These are phyloP conservation scores for Coracias cyanogaster DNA, from an alignment of 2,797 vertebrate species.

Conservation along the genomic window DNA sequence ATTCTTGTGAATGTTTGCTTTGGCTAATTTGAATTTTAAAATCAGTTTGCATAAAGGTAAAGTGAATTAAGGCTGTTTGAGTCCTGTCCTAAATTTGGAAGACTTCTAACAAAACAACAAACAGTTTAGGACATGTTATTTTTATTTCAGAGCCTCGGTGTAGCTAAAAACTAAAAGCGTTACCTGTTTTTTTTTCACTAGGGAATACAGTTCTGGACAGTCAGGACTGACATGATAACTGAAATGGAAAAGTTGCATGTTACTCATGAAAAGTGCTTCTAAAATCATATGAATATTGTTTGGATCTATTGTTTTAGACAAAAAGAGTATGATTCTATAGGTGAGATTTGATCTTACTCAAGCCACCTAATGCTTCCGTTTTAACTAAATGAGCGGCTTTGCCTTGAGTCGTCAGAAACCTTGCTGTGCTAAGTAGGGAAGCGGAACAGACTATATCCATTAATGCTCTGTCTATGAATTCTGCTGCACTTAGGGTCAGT, in stretches of 20 bases:
- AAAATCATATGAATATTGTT: background rate
- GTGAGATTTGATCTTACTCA: background rate
- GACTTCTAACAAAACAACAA: background rate
- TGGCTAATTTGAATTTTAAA: background rate
- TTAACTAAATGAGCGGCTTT: background rate
- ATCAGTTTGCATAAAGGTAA: background rate
- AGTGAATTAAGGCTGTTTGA: background rate
- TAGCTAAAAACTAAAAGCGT: background rate
- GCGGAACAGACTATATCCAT: background rate
- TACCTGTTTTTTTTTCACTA: background rate
- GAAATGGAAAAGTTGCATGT: background rate
- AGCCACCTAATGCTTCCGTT: background rate
- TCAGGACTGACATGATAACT: background rate
- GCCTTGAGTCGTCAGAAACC: background rate
- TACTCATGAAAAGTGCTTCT: background rate
- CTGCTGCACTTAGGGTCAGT: background rate
- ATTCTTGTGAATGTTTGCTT: background rate
- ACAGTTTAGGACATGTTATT: background rate
- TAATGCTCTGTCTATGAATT: background rate
- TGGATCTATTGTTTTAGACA: background rate
- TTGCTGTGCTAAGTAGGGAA: background rate
- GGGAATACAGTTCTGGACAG: background rate
- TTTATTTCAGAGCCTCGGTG: background rate
- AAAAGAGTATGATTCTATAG: background rate
- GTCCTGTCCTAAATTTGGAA: background rate